Base-by-base conservation (phyloP, 2,888 invertebrate genomes). In the Myopa tessellatipennis region DNA sequence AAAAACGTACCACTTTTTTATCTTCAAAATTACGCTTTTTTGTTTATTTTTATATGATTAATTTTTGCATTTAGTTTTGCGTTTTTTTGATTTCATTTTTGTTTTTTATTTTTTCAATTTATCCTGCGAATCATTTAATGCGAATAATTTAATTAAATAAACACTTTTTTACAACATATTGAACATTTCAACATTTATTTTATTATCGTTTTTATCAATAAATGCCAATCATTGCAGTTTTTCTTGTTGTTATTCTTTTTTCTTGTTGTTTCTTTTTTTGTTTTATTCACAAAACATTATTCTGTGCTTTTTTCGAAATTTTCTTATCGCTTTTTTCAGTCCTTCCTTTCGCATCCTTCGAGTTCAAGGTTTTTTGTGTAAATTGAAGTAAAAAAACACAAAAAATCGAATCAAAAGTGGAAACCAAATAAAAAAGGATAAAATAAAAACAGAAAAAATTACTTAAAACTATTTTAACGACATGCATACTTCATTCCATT, bases 351-450 rank as follows among this genome's bases (percentile, higher is more conserved):
- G 12, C 26, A 63, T 36, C 34, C 61, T 40, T 45, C 34, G 58
- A 73, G 77, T 77, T 77, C 73, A 73, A 77, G 77, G 77, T 68
- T 77, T 77, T 8, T 6, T 38, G 26, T 55, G 12, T 55, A 38
- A 55, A 26, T 5, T 34, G 4, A 26, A 18, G 40, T 60, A 18
- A 6, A 68, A 45, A 61, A 7, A 65, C 18, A 36, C 8, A 34
- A 68, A 67, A 52, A 52, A 38, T 5, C 7, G 18, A 38, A 36
- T 6, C 26, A 74, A 55, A 50, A n/a, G 10, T 40, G 10, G 18
- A 69, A 45, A 6, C 38, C 26, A 26, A 26, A 26, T 26, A 26
- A 26, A 26, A 26, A 26, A 26, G 26, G 26, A 55, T 58, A n/a
- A 63, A 12, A n/a, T 16, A 50, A 26, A 63, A n/a, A 45, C 16